Evolutionary conservation across 2,888 invertebrate genomes (phyloP).

Genomic region (Fabriciana adippe): DNA sequence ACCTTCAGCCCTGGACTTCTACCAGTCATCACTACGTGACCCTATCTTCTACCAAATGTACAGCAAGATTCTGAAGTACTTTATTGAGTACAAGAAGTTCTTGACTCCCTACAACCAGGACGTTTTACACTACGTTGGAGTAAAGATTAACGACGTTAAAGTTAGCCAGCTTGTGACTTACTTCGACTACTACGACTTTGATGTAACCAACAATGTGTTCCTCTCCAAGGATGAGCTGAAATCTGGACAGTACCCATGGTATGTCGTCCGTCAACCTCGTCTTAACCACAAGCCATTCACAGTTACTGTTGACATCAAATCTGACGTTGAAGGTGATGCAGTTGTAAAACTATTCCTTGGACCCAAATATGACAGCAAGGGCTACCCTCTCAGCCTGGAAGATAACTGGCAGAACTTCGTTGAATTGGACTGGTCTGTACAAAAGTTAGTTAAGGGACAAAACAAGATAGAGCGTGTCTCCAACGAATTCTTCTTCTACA

Average conservation of each 20-base stretch:
- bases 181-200: constrained; percentile 85
- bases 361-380: constrained; percentile 85
- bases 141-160: constrained; percentile 83
- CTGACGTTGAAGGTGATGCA: constrained; percentile 82
- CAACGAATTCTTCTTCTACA: constrained; percentile 83
- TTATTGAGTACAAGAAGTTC: constrained; percentile 83
- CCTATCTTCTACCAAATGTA: constrained; percentile 87
- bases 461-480: constrained; percentile 86
- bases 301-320: constrained; percentile 81
- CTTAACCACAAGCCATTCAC: constrained; percentile 87
- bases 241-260: constrained; percentile 60
- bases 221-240: constrained; percentile 57
- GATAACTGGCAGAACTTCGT: constrained; percentile 83
- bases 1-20: constrained; percentile 84
- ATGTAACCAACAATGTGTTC: constrained; percentile 80
- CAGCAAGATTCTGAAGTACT: constrained; percentile 82
- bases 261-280: constrained; percentile 85
- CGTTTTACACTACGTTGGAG: constrained; percentile 81
- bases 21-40: constrained; percentile 85
- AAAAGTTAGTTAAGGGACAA: constrained; percentile 82
- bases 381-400: constrained; percentile 74
- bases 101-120: constrained; percentile 82
- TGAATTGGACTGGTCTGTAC: constrained; percentile 83
- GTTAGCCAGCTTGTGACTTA: constrained; percentile 84
- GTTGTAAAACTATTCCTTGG: constrained; percentile 86